Evolutionary conservation across 2,113 vertebrate species (phyloP), one percentile per base, ranked within the genome.

Genomic region (Aleadryas rufinucha): DNA sequence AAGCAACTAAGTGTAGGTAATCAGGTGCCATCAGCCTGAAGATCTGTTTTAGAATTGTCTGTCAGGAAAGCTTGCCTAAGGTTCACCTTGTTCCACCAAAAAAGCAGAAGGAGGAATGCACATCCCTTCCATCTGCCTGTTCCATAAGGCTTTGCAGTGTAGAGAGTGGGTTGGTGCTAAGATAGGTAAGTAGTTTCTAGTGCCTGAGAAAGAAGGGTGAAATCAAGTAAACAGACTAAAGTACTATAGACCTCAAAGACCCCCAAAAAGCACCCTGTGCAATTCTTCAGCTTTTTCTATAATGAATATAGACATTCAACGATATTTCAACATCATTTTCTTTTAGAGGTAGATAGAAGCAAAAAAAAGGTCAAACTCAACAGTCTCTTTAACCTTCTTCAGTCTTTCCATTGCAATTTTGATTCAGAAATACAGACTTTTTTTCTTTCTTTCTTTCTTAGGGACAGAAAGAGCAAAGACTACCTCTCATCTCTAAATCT

Each of bases 1-100:
- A 97, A 96, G 82, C 65, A 97, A 95, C 91, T 86, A 95, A 26
- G 44, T 90, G 90, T 50, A 86, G 74, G 78, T 87, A 89, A 96
- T 65, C 70, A 89, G 1, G 4, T 68, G 17, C 27, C 83, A 89
- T 76, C 18, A 80, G 24, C 15, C 37, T 80, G 22, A 83, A 80
- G n/a, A 3, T 78, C 35, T 2, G 1, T 52, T 90, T 90, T 68
- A 52, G 60, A 19, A n/a, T 35, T 91, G 39, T 44, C 30, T 75
- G 1, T 57, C 11, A 72, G n/a, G 31, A 69, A 65, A 90, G 3
- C 12, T 31, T 89, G 17, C n/a, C 27, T 71, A 75, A 89, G 6
- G 7, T 59, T 28, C 26, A 11, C 3, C 5, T 41, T 81, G 14
- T 30, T 87, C 9, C 6, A 23, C 31, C 12, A 50, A 56, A 45